Percentiles rank a stretch among this genome's conserved stretches.
These are phyloP conservation scores for Aquatica leii DNA, from an alignment of 2,888 invertebrate species.

Conservation along the genomic window DNA sequence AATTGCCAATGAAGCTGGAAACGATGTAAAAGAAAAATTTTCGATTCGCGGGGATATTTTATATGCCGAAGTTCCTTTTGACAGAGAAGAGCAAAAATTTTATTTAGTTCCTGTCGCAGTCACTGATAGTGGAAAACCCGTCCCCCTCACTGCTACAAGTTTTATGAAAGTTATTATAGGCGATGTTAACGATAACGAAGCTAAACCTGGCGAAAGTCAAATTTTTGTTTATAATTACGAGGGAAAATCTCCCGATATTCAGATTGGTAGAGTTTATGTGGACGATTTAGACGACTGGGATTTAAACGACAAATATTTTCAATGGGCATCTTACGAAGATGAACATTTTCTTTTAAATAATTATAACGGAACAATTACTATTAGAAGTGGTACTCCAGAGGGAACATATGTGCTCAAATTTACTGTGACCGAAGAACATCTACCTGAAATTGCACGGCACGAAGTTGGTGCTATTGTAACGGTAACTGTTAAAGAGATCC, in stretches of 20 bases:
- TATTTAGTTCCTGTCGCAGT: slow-evolving; percentile 90
- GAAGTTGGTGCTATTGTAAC: slow-evolving; percentile 85
- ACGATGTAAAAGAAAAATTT: slow-evolving; percentile 77
- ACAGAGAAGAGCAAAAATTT: slow-evolving; percentile 86
- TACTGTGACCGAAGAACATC: slow-evolving; percentile 74
- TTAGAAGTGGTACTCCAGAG: slow-evolving; percentile 78
- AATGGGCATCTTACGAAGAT: slow-evolving; percentile 68
- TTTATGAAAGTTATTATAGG: slow-evolving; percentile 90
- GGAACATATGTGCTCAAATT: slow-evolving; percentile 81
- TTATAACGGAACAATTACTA: slow-evolving; percentile 86
- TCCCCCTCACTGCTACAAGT: slow-evolving; percentile 76
- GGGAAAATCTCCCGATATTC: slow-evolving; percentile 80
- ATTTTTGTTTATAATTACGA: slow-evolving; percentile 96
- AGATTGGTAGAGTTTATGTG: slow-evolving; percentile 92
- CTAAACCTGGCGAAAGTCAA: slow-evolving; percentile 85
- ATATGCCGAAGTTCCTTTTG: slow-evolving; percentile 78
- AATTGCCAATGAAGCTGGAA: slow-evolving; percentile 71
- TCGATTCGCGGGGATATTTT: slow-evolving; percentile 73
- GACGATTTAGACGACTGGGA: slow-evolving; percentile 98
- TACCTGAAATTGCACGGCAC: slow-evolving; percentile 67
- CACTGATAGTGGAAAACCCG: slow-evolving; percentile 81
- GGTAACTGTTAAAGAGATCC: slow-evolving; percentile 86
- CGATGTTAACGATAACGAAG: slow-evolving; percentile 92
- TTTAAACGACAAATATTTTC: slow-evolving; percentile 87
- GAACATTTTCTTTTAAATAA: slow-evolving; percentile 76